phyloP scores from a whole-genome alignment of 2,113 vertebrate species.

The Neodontobutis hainanensis region DNA sequence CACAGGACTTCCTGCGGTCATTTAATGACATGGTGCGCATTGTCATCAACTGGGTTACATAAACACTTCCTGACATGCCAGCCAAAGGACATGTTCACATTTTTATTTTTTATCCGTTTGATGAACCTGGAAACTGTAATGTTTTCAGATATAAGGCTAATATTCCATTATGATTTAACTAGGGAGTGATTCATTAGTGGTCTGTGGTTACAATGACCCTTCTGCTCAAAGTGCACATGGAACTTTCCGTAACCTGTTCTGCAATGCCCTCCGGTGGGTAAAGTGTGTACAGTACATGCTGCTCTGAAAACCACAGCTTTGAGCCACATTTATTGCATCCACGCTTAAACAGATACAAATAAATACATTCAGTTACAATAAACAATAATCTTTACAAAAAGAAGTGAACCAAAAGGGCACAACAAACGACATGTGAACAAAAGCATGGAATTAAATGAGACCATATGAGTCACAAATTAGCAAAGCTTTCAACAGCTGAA shows the following conservation, averaged over 20 bases:
- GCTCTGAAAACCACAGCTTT: constrained; percentile 14
- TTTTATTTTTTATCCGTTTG: neutral
- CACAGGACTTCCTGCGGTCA: constrained; percentile 73
- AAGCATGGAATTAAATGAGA: constrained; percentile 38
- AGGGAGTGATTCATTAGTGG: neutral
- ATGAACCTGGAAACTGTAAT: constrained; percentile 11
- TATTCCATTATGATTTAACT: neutral
- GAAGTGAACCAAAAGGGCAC: neutral
- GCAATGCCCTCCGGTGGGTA: constrained; percentile 68
- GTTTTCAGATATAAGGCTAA: constrained; percentile 3
- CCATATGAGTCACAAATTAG: constrained; percentile 45
- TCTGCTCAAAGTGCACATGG: neutral
- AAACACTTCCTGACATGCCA: constrained; percentile 70
- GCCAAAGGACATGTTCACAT: constrained; percentile 37
- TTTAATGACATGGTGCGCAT: constrained; percentile 73
- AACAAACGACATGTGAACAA: constrained; percentile 44
- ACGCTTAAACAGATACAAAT: constrained; percentile 18
- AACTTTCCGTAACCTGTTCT: constrained; percentile 49
- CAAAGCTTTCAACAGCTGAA: constrained; percentile 49
- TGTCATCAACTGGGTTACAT: constrained; percentile 75
- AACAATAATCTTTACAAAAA: constrained; percentile 7
- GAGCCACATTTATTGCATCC: constrained; percentile 17
- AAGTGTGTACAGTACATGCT: constrained; percentile 31
- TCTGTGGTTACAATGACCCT: constrained; percentile 3
- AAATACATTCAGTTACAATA: constrained; percentile 29